phyloP scores from a whole-genome alignment of 2,888 invertebrate species.

The Blera fallax region DNA sequence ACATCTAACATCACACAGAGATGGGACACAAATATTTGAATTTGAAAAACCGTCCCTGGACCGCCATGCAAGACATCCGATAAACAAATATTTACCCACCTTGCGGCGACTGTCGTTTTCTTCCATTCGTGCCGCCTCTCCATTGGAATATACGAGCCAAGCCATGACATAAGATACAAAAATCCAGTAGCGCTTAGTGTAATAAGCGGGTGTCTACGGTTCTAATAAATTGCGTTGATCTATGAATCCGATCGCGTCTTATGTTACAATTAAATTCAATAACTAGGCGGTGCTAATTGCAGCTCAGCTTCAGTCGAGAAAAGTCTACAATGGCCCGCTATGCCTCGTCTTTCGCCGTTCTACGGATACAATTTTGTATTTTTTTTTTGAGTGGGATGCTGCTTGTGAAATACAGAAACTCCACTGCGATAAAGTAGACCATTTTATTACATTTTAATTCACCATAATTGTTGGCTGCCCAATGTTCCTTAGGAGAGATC shows the following conservation, averaged over 20 bases:
- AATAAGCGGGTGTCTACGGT: constrained; percentile 68
- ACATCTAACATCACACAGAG: constrained; percentile 55
- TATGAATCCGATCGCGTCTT: constrained; percentile 60
- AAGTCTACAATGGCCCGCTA: constrained; percentile 46
- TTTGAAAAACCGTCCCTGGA: constrained; percentile 35
- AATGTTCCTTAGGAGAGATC: constrained; percentile 20
- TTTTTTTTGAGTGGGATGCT: constrained; percentile 47
- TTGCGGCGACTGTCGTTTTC: constrained; percentile 29
- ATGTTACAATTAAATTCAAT: constrained; percentile 72
- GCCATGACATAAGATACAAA: constrained; percentile 52
- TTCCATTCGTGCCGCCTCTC: neutral
- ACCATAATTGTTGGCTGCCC: constrained; percentile 77
- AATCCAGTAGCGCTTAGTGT: constrained; percentile 64
- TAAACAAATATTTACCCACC: constrained; percentile 65
- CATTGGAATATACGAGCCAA: constrained; percentile 26
- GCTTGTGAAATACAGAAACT: constrained; percentile 1
- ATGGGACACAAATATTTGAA: constrained; percentile 70
- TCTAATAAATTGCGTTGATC: constrained; percentile 67
- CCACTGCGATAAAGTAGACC: constrained; percentile 75
- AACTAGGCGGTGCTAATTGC: constrained; percentile 70
- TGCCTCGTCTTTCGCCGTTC: neutral
- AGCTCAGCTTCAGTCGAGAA: constrained; percentile 41
- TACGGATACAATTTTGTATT: neutral
- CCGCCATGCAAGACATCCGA: constrained; percentile 36
- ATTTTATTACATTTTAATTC: constrained; percentile 79